Conservation (phyloP, 35 echinoderm and acorn worm species). For the Heliocidaris erythrogramma region DNA sequence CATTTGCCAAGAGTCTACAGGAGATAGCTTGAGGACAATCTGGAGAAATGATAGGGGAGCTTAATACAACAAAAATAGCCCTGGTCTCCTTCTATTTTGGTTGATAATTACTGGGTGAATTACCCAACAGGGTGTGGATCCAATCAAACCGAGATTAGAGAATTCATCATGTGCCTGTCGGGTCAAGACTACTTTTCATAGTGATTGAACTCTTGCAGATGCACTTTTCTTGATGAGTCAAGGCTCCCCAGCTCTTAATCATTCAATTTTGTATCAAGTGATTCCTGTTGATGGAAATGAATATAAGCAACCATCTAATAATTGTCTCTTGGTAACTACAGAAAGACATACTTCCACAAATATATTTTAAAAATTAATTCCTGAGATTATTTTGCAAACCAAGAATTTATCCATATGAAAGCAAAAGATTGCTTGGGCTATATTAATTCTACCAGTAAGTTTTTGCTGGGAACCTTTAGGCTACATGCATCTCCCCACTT, state of each 20-base stretch:
- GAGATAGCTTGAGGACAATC: not conserved
- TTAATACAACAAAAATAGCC: conserved; percentile 13
- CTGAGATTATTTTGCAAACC: not conserved
- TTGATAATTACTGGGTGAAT: not conserved
- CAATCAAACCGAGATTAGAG: not conserved
- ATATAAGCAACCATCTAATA: not conserved
- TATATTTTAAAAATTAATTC: not conserved
- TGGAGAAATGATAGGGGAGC: not conserved
- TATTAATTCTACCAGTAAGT: too few relatives aligned
- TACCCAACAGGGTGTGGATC: not conserved
- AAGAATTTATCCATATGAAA: not conserved
- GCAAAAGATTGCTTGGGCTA: not conserved
- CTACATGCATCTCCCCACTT: too few relatives aligned
- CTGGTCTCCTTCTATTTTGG: not conserved
- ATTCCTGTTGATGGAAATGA: not conserved
- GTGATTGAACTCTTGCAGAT: not conserved
- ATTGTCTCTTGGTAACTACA: not conserved
- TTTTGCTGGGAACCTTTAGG: too few relatives aligned
- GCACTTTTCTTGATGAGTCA: conserved; percentile 16
- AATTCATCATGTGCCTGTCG: not conserved
- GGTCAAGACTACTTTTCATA: not conserved
- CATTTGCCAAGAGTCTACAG: not conserved
- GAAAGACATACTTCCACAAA: not conserved
- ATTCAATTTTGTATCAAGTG: not conserved
- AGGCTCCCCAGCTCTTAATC: not conserved